Base-by-base conservation (phyloP, 2,888 invertebrate species). In the Platycnemis pennipes region DNA sequence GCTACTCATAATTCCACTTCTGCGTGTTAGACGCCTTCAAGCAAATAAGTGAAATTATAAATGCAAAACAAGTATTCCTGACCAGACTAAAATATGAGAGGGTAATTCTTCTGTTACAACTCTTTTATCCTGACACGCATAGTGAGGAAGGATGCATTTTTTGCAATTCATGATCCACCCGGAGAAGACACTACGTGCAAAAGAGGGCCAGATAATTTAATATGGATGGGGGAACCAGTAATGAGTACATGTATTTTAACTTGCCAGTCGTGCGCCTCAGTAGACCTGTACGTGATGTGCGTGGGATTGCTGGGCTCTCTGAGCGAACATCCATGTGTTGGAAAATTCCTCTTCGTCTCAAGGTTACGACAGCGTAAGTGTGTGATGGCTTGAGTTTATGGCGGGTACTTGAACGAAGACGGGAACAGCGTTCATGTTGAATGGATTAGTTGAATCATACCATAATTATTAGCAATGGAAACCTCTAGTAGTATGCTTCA, bases 311-410 rank as follows among this genome's bases (percentile, higher is more conserved):
- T 77, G 77, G 77, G 37, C 31, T 77, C 37, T 77, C 77, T 77
- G 77, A 77, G 37, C 77, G 77, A 77, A 77, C 63, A 26, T 77
- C 37, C 77, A 77, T 26, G 77, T 37, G 77, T 37, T 26, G 31
- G 77, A 77, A 77, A 77, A 77, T 77, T 77, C 77, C 77, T 77
- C 77, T 26, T 77, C 77, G 77, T 77, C 77, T 77, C 77, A 77
- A 77, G 77, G 77, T 37, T 77, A 31, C 77, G 77, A 37, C 37
- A 37, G 77, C 77, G 77, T 37, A 77, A 77, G 31, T 77, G 77
- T 37, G 37, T 11, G 37, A 37, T 77, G 53, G 53, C 53, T 77
- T 37, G 31, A 2, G 49, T 19, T 49, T 37, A 77, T 26, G 5
- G 63, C 77, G 37, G 77, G 37, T 11, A 77, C 1, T 77, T 37